Evolutionary conservation across 1,140 invertebrate species (phyloP), one percentile per base, ranked within the genome.

Genomic region (Philotrypesis tridentata): DNA sequence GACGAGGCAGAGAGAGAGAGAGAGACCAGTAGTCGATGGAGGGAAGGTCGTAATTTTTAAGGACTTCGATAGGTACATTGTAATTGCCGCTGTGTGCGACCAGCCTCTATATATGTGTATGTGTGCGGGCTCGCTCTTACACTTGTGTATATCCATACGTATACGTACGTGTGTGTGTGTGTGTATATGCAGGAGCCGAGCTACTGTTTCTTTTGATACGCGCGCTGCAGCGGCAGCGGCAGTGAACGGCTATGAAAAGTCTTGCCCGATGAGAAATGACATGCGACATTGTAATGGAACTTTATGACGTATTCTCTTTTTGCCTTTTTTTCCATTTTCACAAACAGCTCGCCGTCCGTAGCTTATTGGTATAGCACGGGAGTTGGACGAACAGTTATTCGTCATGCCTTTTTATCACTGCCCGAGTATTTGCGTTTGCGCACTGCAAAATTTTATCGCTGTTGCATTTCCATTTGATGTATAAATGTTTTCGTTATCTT

Each of bases 21-120:
- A 21, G 37, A 70, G 76, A 65, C 75, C 68, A 67, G 79, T 82
- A 76, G 65, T 23, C 65, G 63, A 17, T 9, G 48, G 17, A 71
- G 61, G 73, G 73, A 81, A 76, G 65, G 27, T 76, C 73, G 73
- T 82, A 75, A 82, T 76, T 80, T 80, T 82, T 82, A 82, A 82
- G 65, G 55, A 82, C 80, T 76, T 55, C 71, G 80, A 82, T 82
- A 60, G 72, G 40, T 76, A 82, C 80, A 82, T 82, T 82, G 80
- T 82, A 82, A 82, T 82, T 82, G 73, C 40, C 79, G 37, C 31
- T 25, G 70, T 14, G 79, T 14, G 70, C 27, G 14, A 37, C 33
- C 33, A 21, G 67, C 11, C 25, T 9, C 7, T 29, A 21, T 67
- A 67, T 7, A 25, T 31, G 11, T 63, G 23, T 67, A 67, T 6